Evolutionary conservation across 2,113 vertebrate species (phyloP).

Genomic region (Spea multiplicata): DNA sequence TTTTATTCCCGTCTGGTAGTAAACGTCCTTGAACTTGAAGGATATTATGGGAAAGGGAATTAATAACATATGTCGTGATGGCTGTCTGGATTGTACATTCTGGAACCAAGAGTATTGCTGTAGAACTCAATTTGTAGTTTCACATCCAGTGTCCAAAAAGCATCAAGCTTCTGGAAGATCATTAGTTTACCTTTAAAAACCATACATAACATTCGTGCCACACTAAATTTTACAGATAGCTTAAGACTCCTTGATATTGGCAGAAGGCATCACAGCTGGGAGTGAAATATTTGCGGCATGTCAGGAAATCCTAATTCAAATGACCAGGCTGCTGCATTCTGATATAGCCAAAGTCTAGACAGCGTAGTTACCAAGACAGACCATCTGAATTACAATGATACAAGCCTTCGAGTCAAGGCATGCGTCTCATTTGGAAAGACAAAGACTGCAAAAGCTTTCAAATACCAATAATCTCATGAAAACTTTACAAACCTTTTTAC

Average conservation of each 20-base stretch:
- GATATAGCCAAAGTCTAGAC: conserved; percentile 50
- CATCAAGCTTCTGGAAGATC: background rate
- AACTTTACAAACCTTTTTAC: no score
- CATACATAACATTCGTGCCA: background rate
- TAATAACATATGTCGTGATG: conserved; percentile 3
- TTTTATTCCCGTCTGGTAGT: conserved; percentile 24
- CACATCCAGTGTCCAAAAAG: background rate
- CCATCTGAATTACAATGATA: conserved; percentile 56
- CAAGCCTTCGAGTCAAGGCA: conserved; percentile 55
- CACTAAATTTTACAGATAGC: conserved; percentile 54
- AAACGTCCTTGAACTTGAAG: conserved; percentile 37
- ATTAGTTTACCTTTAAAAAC: conserved; percentile 20
- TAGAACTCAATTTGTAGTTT: background rate
- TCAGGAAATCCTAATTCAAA: conserved; percentile 45
- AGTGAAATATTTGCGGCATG: conserved; percentile 44
- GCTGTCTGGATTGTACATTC: conserved; percentile 15
- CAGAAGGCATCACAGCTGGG: conserved; percentile 53
- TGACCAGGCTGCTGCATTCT: conserved; percentile 52
- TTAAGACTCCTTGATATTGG: conserved; percentile 53
- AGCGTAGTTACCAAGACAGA: conserved; percentile 48
- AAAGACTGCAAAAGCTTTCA: background rate
- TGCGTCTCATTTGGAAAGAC: conserved; percentile 34
- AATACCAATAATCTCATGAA: no score
- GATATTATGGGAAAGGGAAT: conserved; percentile 34
- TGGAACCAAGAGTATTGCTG: background rate